Percentiles rank a stretch among this genome's conserved stretches.
Conservation (phyloP, 1,140 invertebrate species). For the Agrilus planipennis region DNA sequence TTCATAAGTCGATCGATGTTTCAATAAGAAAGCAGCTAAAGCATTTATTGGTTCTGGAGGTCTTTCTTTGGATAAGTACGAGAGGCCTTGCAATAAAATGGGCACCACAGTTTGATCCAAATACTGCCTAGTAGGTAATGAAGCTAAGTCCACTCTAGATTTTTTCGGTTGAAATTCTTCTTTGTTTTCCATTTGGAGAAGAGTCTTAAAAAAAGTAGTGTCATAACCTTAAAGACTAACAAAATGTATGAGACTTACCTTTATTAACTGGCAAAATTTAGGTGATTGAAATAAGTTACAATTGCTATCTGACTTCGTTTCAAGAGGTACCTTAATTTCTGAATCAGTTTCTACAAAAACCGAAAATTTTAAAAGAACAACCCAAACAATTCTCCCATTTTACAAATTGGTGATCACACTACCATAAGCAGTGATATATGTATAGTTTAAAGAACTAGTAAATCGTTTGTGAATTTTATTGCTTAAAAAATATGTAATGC, state of each 20-base stretch:
- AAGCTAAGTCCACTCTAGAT: slow-evolving; percentile 70
- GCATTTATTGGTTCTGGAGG: slow-evolving; percentile 89
- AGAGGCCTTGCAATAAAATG: slow-evolving; percentile 82
- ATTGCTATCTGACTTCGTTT: slow-evolving; percentile 2
- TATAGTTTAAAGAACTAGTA: too few species aligned
- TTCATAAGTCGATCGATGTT: slow-evolving; percentile 78
- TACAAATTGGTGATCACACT: too few species aligned
- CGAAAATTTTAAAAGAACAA: too few species aligned
- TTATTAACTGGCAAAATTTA: slow-evolving; percentile 6
- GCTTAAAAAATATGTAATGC: too few species aligned
- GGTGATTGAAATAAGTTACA: slow-evolving; percentile 7
- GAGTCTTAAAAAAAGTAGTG: slow-evolving; percentile 1
- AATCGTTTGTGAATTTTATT: too few species aligned
- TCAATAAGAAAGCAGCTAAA: slow-evolving; percentile 78
- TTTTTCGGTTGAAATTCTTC: slow-evolving; percentile 42
- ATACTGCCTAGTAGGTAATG: slow-evolving; percentile 87
- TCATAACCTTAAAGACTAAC: background rate
- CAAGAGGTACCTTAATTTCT: too few species aligned
- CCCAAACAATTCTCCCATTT: too few species aligned
- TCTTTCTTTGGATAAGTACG: slow-evolving; percentile 86
- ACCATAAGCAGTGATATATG: too few species aligned
- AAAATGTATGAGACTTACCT: background rate
- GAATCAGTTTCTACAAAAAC: too few species aligned
- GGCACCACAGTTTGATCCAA: slow-evolving; percentile 94
- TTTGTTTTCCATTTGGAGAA: slow-evolving; percentile 1